Percentiles rank a stretch among this genome's conserved stretches.
Conservation (phyloP, 1,140 invertebrate species). For the Drosophila pseudoobscura region DNA sequence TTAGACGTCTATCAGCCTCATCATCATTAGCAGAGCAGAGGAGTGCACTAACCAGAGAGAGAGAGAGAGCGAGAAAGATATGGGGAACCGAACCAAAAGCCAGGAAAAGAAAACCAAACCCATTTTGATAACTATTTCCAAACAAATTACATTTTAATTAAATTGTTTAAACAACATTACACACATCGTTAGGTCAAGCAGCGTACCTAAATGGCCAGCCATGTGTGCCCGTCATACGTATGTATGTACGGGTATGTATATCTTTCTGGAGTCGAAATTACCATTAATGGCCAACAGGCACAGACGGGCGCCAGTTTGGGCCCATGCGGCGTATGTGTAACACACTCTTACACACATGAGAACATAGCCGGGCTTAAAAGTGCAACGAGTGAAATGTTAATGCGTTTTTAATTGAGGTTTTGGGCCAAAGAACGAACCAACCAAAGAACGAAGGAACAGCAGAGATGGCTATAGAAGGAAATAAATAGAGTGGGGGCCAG, state of each 20-base stretch:
- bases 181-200: constrained; percentile 81
- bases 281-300: constrained; percentile 72
- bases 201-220: constrained; percentile 73
- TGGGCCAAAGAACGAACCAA: constrained; percentile 63
- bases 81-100: constrained; percentile 12
- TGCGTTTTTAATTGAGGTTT: constrained; percentile 83
- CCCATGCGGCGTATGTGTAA: constrained; percentile 74
- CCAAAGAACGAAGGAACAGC: constrained; percentile 39
- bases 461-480: constrained; percentile 15
- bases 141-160: constrained; percentile 84
- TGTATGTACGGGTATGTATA: not conserved
- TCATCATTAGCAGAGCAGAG: constrained; percentile 62
- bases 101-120: constrained; percentile 50
- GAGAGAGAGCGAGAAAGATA: constrained; percentile 4
- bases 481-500: constrained; percentile 27
- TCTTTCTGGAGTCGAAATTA: constrained; percentile 61
- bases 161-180: constrained; percentile 83
- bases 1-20: constrained; percentile 76
- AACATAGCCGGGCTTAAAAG: constrained; percentile 27
- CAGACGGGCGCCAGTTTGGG: constrained; percentile 69
- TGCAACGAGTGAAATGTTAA: constrained; percentile 81
- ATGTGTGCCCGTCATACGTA: constrained; percentile 28
- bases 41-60: constrained; percentile 2
- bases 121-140: constrained; percentile 80
- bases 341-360: constrained; percentile 35